Evolutionary conservation across 2,797 vertebrate species (phyloP).

Genomic region (Rhinella marina): DNA sequence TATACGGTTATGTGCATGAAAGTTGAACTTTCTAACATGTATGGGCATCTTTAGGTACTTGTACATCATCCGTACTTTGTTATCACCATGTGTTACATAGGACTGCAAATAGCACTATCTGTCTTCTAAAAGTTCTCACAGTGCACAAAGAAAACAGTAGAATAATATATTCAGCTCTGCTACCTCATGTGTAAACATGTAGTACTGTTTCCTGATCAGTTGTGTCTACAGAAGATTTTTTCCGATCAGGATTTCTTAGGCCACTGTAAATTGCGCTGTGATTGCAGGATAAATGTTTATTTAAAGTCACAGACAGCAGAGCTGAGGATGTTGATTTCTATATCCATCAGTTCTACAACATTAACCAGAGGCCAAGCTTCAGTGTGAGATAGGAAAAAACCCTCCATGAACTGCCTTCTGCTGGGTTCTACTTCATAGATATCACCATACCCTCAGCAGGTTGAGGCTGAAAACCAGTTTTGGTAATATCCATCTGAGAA

Average conservation of each 20-base stretch:
- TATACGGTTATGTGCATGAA: no score
- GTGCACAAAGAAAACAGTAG: background rate
- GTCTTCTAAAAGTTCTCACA: background rate
- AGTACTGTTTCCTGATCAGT: background rate
- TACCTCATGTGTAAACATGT: background rate
- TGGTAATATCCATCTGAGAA: background rate
- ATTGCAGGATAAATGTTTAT: conserved; percentile 37
- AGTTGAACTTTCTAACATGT: no score
- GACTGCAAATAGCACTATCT: background rate
- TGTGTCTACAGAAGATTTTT: background rate
- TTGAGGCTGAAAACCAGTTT: background rate
- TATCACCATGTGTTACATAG: background rate
- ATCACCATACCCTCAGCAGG: background rate
- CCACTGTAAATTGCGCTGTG: background rate
- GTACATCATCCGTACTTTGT: background rate
- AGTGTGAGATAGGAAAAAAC: background rate
- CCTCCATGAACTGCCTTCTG: background rate
- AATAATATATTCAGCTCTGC: background rate
- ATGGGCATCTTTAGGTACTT: background rate
- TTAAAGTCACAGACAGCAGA: background rate
- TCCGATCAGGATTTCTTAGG: background rate
- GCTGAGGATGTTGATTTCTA: background rate
- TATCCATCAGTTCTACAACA: background rate
- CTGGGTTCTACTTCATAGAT: background rate
- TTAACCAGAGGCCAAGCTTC: background rate